Base-by-base conservation (phyloP, 2,113 vertebrate species). In the Tenebrosternarchus preto region DNA sequence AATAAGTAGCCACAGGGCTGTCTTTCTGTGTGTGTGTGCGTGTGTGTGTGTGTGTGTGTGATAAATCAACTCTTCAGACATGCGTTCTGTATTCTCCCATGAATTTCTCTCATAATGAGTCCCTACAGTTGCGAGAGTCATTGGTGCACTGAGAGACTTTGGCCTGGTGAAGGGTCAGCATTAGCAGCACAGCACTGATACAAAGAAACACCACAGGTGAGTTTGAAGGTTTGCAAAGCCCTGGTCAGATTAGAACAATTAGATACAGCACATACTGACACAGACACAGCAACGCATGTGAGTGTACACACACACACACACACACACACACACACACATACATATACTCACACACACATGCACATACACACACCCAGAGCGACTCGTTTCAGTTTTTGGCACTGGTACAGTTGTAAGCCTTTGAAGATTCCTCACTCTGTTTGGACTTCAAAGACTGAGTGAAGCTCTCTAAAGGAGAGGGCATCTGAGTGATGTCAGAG, bases 361-460 rank as follows among this genome's bases (percentile, higher is more conserved):
- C 20, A 85, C 86, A 33, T 68, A 63, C 69, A 66, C 66, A 27
- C 55, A 31, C 24, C 17, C 24, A 55, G 5, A 33, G 27, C 20
- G 19, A 50, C 39, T 70, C 59, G n/a, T n/a, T 80, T 72, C 73
- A 64, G 88, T 89, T 87, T 69, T 68, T 29, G 17, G 81, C 85
- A 89, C 83, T 89, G 90, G 90, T 89, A 91, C 86, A 90, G 87
- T 90, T 78, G 85, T 85, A 88, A 67, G 89, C 90, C 61, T 90
- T 88, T 72, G 73, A 77, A 74, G 78, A 66, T 39, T 83, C 86
- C 12, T 57, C 20, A 36, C 61, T 83, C 60, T 66, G 46, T 92
- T 92, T 87, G 85, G 85, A 92, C 90, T 90, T 93, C 91, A 93
- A 93, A 92, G 90, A 85, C 39, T 15, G 39, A 19, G 66, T 22